These are phyloP conservation scores for Malthinus flaveolus DNA, from an alignment of 2,888 invertebrate genomes.

Conservation along the genomic window DNA sequence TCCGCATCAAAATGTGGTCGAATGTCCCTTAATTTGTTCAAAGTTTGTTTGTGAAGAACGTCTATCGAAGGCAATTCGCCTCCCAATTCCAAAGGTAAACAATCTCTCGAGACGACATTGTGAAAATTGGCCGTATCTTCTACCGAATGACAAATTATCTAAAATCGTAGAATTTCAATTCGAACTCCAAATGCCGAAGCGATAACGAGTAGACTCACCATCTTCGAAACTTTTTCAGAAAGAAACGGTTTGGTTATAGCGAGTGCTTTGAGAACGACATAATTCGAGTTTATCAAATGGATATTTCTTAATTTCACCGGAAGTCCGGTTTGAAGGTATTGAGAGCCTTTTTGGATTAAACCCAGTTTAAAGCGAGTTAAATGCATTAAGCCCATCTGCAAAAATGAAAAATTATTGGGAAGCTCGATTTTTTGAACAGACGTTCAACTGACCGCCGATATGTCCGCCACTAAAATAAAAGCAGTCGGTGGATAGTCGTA, in stretches of 20 bases:
- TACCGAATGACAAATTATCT: slow-evolving; percentile 58
- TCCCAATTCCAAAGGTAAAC: neutral
- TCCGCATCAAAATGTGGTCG: neutral
- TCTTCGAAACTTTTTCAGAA: slow-evolving; percentile 46
- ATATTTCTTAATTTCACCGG: slow-evolving; percentile 68
- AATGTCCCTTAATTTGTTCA: neutral
- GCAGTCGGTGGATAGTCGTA: slow-evolving; percentile 62
- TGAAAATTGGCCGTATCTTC: neutral
- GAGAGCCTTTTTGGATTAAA: slow-evolving; percentile 64
- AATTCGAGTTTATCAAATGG: slow-evolving; percentile 64
- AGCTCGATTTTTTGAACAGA: slow-evolving; percentile 27
- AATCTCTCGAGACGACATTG: neutral
- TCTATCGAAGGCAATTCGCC: neutral
- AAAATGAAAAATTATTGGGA: neutral
- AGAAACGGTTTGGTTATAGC: slow-evolving; percentile 60
- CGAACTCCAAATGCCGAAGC: too few species aligned
- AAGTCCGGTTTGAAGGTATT: slow-evolving; percentile 70
- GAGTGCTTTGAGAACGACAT: slow-evolving; percentile 57
- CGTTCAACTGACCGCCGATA: slow-evolving; percentile 51
- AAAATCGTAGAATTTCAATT: neutral
- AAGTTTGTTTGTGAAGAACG: neutral
- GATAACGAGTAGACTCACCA: too few species aligned
- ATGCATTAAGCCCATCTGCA: slow-evolving; percentile 40
- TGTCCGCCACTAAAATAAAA: slow-evolving; percentile 66
- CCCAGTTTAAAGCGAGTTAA: slow-evolving; percentile 37